These are phyloP conservation scores for Drosophila pectinifera DNA, from an alignment of 1,140 invertebrate species.

Conservation along the genomic window DNA sequence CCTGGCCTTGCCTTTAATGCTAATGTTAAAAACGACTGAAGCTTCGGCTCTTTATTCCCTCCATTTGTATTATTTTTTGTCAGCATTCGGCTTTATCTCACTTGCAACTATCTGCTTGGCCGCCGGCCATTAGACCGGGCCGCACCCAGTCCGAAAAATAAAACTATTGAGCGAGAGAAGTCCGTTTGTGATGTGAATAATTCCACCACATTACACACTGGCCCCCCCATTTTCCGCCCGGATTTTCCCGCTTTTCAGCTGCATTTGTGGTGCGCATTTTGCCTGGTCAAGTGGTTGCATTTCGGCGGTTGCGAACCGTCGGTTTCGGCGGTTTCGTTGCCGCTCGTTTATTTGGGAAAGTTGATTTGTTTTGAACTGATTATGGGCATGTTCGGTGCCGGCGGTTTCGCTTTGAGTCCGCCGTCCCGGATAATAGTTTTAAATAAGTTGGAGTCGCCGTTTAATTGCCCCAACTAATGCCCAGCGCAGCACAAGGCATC, in stretches of 20 bases:
- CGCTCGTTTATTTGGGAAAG: slow-evolving; percentile 61
- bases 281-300: slow-evolving; percentile 63
- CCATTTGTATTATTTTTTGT: slow-evolving; percentile 7
- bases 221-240: background rate
- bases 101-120: slow-evolving; percentile 26
- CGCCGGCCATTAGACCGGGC: slow-evolving; percentile 23
- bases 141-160: slow-evolving; percentile 26
- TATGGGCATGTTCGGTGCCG: slow-evolving; percentile 57
- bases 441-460: slow-evolving; percentile 60
- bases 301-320: slow-evolving; percentile 37
- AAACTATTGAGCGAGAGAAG: slow-evolving; percentile 36
- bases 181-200: slow-evolving; percentile 52
- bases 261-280: slow-evolving; percentile 46
- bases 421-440: slow-evolving; percentile 65
- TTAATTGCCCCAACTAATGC: slow-evolving; percentile 68
- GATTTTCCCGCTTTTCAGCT: slow-evolving; percentile 11
- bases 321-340: slow-evolving; percentile 44
- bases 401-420: slow-evolving; percentile 62
- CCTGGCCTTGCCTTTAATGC: slow-evolving; percentile 11
- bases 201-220: slow-evolving; percentile 44
- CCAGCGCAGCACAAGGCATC: background rate
- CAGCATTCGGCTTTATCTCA: slow-evolving; percentile 6
- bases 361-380: slow-evolving; percentile 75
- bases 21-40: slow-evolving; percentile 17
- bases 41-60: background rate